Evolutionary conservation across 1,140 invertebrate species (phyloP).

Genomic region (Listronotus oregonensis): DNA sequence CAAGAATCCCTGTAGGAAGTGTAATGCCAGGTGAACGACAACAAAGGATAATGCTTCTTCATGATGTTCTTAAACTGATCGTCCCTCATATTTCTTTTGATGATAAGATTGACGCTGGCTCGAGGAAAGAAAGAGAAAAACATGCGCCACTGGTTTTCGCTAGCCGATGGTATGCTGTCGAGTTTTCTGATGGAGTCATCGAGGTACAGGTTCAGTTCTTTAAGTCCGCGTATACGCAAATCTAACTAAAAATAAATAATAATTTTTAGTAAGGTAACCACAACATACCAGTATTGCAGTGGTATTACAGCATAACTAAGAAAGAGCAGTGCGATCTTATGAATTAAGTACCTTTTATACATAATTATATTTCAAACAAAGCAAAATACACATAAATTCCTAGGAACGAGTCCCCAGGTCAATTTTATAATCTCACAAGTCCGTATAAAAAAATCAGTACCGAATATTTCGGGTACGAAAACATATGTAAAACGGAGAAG

Average conservation of each 20-base stretch:
- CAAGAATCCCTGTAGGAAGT: conserved; percentile 12
- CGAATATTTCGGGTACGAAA: no score
- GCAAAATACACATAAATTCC: no score
- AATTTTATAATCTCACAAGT: no score
- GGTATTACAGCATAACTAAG: no score
- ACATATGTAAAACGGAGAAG: no score
- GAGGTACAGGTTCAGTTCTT: conserved; percentile 25
- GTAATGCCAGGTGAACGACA: conserved; percentile 21
- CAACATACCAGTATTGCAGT: no score
- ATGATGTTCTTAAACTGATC: conserved; percentile 14
- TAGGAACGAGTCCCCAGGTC: no score
- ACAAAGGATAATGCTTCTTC: conserved; percentile 15
- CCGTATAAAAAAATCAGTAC: no score
- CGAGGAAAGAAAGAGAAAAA: conserved; percentile 21
- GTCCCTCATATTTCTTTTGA: conserved; percentile 18
- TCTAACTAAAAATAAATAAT: conserved; percentile 7
- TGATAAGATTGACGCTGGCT: conserved; percentile 22
- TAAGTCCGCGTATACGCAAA: conserved; percentile 10
- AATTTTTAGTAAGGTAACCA: no score
- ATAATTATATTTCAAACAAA: no score
- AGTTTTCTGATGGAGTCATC: conserved; percentile 21
- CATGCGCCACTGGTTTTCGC: conserved; percentile 20
- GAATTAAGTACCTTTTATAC: no score
- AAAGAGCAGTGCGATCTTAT: no score
- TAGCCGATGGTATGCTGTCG: conserved; percentile 8